These are phyloP conservation scores for Anguilla marmorata DNA, from an alignment of 2,797 vertebrate genomes.

Conservation along the genomic window DNA sequence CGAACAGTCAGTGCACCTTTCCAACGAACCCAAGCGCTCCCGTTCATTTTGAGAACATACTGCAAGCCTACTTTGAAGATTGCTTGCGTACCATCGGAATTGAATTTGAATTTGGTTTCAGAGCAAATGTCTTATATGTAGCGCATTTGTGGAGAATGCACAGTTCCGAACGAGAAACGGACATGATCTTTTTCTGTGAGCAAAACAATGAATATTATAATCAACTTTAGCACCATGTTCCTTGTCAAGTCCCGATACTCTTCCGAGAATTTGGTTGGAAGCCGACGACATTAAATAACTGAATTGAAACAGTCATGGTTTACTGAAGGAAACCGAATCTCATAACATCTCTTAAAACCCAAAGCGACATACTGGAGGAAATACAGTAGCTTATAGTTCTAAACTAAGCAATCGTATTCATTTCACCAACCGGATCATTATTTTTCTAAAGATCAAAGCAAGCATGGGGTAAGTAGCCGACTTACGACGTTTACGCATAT, in stretches of 20 bases:
- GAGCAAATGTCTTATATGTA: slow-evolving; percentile 49
- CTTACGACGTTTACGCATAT: background rate
- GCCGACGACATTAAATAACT: slow-evolving; percentile 40
- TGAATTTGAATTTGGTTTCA: slow-evolving; percentile 34
- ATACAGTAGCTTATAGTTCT: slow-evolving; percentile 33
- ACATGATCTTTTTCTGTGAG: slow-evolving; percentile 15
- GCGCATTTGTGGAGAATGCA: slow-evolving; percentile 21
- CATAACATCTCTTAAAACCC: slow-evolving; percentile 21
- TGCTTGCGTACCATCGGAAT: slow-evolving; percentile 24
- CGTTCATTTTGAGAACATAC: slow-evolving; percentile 19
- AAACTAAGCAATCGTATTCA: slow-evolving; percentile 40
- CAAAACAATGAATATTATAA: slow-evolving; percentile 39
- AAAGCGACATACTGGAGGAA: slow-evolving; percentile 47
- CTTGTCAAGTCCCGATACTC: slow-evolving; percentile 57
- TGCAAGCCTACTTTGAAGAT: slow-evolving; percentile 6
- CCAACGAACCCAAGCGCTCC: slow-evolving; percentile 24
- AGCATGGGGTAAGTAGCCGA: slow-evolving; percentile 68
- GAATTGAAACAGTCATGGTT: slow-evolving; percentile 55
- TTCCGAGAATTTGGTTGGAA: slow-evolving; percentile 42
- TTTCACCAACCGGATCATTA: slow-evolving; percentile 30
- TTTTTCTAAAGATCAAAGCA: slow-evolving; percentile 38
- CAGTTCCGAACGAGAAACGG: slow-evolving; percentile 11
- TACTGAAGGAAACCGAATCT: slow-evolving; percentile 48
- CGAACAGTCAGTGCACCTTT: slow-evolving; percentile 24
- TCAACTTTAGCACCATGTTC: slow-evolving; percentile 32